Conservation (phyloP, 2,888 invertebrate species). For the Elysia crispata region DNA sequence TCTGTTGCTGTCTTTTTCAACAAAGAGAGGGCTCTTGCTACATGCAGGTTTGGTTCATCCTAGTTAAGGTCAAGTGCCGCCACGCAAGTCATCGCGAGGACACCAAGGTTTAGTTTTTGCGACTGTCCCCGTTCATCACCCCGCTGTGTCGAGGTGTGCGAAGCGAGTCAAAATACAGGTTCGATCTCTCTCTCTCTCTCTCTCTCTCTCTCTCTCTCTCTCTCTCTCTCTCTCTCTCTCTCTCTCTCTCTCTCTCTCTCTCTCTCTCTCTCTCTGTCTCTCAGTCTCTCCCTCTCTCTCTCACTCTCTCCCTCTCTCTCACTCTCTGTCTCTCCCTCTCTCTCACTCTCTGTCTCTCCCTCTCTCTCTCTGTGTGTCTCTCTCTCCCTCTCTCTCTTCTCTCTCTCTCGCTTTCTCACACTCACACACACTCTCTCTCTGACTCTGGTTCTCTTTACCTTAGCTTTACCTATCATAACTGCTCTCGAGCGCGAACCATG, state of each 20-base stretch:
- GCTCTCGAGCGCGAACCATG: too few species aligned
- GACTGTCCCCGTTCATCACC: too few species aligned
- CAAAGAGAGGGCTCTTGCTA: too few species aligned
- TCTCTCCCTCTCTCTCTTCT: slow-evolving; percentile 5
- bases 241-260: slow-evolving; percentile 30
- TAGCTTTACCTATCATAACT: too few species aligned
- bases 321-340: not conserved
- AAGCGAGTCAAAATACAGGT: too few species aligned
- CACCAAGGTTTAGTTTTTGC: too few species aligned
- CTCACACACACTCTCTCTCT: slow-evolving; percentile 15
- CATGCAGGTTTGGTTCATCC: too few species aligned
- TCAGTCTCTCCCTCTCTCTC: slow-evolving; percentile 32
- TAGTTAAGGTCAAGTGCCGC: too few species aligned
- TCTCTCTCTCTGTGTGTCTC: not conserved
- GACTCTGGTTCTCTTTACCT: not conserved
- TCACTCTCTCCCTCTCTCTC: not conserved
- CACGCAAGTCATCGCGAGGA: too few species aligned
- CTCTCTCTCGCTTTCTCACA: not conserved
- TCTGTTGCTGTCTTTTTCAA: too few species aligned
- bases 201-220: not conserved
- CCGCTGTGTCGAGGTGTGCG: too few species aligned
- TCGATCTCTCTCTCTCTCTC: slow-evolving; percentile 3
- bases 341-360: slow-evolving; percentile 3
- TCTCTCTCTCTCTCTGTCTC: slow-evolving; percentile 28
- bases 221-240: slow-evolving; percentile 11